These are phyloP conservation scores for Tympanuchus pallidicinctus DNA, from an alignment of 2,113 vertebrate genomes.

Conservation along the genomic window DNA sequence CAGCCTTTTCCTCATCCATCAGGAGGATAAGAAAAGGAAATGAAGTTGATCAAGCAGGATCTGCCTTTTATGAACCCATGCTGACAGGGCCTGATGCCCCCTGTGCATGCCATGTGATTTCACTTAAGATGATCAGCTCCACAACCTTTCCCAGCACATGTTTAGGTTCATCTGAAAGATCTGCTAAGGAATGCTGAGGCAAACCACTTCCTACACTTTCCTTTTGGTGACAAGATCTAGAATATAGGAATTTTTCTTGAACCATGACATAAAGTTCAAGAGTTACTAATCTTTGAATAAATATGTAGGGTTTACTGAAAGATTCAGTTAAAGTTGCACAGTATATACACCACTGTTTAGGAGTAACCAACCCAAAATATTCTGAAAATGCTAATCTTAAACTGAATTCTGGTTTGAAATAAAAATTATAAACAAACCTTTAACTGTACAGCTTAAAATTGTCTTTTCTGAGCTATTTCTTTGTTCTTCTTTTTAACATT, in stretches of 20 bases:
- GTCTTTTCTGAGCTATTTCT: rapidly evolving
- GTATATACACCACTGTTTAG: neutral
- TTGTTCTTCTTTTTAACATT: neutral
- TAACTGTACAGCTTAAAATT: neutral
- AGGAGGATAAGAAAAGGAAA: too few species aligned
- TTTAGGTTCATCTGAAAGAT: neutral
- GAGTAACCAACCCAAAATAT: neutral
- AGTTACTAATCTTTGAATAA: neutral
- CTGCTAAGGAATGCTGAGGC: neutral
- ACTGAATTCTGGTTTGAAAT: neutral
- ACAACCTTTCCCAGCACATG: too few species aligned
- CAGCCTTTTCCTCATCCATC: too few species aligned
- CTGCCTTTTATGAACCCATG: too few species aligned
- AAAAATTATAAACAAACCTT: rapidly evolving
- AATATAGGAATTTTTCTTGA: neutral
- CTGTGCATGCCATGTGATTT: too few species aligned
- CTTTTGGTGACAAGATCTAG: neutral
- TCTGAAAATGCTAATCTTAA: rapidly evolving
- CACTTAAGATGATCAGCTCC: too few species aligned
- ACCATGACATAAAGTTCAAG: neutral
- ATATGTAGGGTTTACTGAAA: neutral
- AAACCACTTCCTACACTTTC: neutral
- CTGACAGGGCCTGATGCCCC: too few species aligned
- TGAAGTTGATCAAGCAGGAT: too few species aligned
- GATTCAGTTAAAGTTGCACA: neutral